Percentiles rank a stretch among this genome's conserved stretches.
These are phyloP conservation scores for Alfaro cultratus DNA, from an alignment of 2,797 vertebrate genomes.

Conservation along the genomic window DNA sequence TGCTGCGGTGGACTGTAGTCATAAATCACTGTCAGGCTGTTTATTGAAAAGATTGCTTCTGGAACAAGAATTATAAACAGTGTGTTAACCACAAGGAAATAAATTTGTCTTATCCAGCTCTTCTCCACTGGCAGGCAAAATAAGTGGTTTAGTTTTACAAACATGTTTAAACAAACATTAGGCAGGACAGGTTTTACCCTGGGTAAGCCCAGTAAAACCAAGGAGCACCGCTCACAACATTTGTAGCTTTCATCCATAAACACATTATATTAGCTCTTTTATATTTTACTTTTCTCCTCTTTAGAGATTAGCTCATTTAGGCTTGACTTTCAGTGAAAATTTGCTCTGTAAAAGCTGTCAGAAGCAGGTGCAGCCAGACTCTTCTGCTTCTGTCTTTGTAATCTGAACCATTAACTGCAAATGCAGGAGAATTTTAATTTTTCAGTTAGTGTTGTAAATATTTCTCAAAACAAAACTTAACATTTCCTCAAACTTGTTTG, in stretches of 20 bases:
- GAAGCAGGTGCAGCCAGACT: background rate
- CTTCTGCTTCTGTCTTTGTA: background rate
- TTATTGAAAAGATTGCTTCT: slow-evolving; percentile 21
- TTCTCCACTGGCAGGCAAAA: slow-evolving; percentile 7
- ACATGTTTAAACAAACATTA: slow-evolving; percentile 11
- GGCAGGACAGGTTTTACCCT: background rate
- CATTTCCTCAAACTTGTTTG: background rate
- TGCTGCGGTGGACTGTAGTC: background rate
- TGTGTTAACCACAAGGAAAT: slow-evolving; percentile 14
- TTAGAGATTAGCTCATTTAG: background rate
- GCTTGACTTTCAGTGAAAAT: background rate
- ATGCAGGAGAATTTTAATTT: background rate
- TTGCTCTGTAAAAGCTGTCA: background rate
- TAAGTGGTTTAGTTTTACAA: slow-evolving; percentile 18
- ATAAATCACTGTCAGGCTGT: slow-evolving; percentile 4
- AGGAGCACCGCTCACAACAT: background rate
- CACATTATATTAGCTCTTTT: background rate
- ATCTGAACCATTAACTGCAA: background rate
- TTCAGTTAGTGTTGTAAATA: background rate
- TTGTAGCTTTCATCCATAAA: background rate
- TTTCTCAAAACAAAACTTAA: background rate
- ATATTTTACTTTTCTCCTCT: background rate
- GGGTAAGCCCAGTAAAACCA: background rate
- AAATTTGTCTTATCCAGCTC: slow-evolving; percentile 10
- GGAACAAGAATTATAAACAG: slow-evolving; percentile 18